phyloP scores from a whole-genome alignment of 2,797 vertebrate species.

The Rhodeus uyekii region DNA sequence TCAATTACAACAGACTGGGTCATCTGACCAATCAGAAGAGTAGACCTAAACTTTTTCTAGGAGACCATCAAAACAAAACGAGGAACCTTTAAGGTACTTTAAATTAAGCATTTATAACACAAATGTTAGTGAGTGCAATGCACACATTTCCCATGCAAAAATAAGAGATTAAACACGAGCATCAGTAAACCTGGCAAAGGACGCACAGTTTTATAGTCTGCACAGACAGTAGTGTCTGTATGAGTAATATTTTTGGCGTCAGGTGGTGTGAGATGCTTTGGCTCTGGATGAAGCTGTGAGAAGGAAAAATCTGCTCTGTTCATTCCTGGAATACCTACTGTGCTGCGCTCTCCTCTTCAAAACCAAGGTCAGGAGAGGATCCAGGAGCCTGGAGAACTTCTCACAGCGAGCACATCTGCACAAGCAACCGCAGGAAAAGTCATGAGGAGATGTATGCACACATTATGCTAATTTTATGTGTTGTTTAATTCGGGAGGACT shows the following conservation, averaged over 20 bases:
- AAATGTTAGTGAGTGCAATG: no score
- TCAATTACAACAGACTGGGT: neutral
- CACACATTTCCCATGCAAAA: no score
- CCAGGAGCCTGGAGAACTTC: neutral
- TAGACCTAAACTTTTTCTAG: neutral
- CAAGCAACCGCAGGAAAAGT: neutral
- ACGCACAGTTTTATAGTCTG: neutral
- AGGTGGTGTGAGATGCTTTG: conserved; percentile 8
- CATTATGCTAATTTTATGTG: neutral
- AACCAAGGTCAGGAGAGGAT: conserved; percentile 25
- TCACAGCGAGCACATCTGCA: conserved; percentile 22
- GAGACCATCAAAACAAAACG: neutral
- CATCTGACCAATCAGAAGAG: no score
- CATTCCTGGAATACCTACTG: conserved; percentile 43
- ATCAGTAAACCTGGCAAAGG: neutral
- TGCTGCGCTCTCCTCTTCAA: conserved; percentile 29
- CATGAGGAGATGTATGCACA: neutral
- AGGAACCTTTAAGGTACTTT: neutral
- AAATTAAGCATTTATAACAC: no score
- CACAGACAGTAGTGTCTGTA: conserved; percentile 11
- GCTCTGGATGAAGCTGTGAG: neutral
- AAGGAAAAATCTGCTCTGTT: conserved; percentile 45
- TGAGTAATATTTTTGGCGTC: conserved; percentile 13
- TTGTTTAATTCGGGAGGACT: neutral
- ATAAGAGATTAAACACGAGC: no score